These are phyloP conservation scores for Drosophila pseudotakahashii DNA, from an alignment of 2,888 invertebrate genomes.

Conservation along the genomic window DNA sequence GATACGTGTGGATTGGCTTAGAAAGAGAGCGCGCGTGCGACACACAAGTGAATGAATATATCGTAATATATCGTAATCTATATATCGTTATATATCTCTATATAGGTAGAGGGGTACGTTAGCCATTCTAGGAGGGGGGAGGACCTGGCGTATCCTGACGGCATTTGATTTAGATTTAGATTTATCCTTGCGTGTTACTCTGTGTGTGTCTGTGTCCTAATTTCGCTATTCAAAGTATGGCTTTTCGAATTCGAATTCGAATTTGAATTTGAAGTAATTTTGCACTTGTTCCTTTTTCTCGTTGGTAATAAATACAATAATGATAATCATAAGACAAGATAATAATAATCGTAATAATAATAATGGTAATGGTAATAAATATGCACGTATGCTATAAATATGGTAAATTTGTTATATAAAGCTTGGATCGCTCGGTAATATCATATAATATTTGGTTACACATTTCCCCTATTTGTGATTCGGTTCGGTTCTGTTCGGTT, in stretches of 20 bases:
- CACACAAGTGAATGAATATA: constrained; percentile 18
- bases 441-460: constrained; percentile 78
- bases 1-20: constrained; percentile 1
- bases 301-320: constrained; percentile 37
- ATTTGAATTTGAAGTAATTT: constrained; percentile 17
- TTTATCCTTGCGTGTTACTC: constrained; percentile 7
- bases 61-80: background rate
- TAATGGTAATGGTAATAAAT: constrained; percentile 62
- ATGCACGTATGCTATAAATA: constrained; percentile 49
- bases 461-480: constrained; percentile 66
- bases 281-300: constrained; percentile 21
- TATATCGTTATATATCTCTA: constrained; percentile 11
- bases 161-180: constrained; percentile 8
- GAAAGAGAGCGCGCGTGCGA: constrained; percentile 1
- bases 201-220: constrained; percentile 8
- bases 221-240: constrained; percentile 26
- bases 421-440: constrained; percentile 75
- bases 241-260: constrained; percentile 12
- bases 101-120: background rate
- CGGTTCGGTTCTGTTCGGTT: constrained; percentile 2
- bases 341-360: constrained; percentile 56
- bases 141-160: constrained; percentile 3
- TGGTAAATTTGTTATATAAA: constrained; percentile 67
- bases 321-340: constrained; percentile 44
- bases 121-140: background rate